Evolutionary conservation across 1,140 invertebrate genomes (phyloP), one percentile per base, ranked within the genome.

Genomic region (Chironomus striatipennis): DNA sequence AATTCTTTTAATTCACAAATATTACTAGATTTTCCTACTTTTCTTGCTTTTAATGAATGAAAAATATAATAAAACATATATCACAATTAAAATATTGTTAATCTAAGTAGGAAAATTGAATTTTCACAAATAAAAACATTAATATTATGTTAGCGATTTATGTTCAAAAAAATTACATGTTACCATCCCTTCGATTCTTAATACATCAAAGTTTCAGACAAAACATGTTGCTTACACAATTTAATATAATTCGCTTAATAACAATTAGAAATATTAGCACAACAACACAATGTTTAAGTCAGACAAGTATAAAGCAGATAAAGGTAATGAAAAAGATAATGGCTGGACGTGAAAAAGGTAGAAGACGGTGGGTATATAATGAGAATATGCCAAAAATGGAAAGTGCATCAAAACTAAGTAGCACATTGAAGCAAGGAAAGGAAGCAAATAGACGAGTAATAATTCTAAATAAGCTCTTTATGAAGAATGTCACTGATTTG

Each of bases 391-490:
- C 74, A 79, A 21, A 78, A 77, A n/a, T 78, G 17, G n/a, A 20
- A 20, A 24, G 42, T 3, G 21, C 43, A 4, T 6, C 12, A 15
- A 18, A 67, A 73, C 2, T 75, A 2, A 74, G 42, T 5, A 70
- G 18, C n/a, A 65, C 65, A 18, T 76, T 74, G 64, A 74, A 83
- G 67, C 82, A 83, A 2, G 82, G 82, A 21, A 85, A 86, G 74
- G 79, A 81, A 67, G 83, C 82, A 8, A 77, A 79, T 2, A 81
- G 85, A 70, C 80, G 91, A 79, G 82, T 87, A 7, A 81, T 82
- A 0, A 86, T 92, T 57, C 79, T 93, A 8, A 92, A 93, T 80
- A 91, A 91, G 81, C 75, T 93, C n/a, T 93, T 93, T 77, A 93
- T 93, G 90, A 86, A 87, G 78, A 83, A 91, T 72, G 88, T 93